Conservation (phyloP, 2,888 invertebrate species). For the Eudasyphora cyanicolor region DNA sequence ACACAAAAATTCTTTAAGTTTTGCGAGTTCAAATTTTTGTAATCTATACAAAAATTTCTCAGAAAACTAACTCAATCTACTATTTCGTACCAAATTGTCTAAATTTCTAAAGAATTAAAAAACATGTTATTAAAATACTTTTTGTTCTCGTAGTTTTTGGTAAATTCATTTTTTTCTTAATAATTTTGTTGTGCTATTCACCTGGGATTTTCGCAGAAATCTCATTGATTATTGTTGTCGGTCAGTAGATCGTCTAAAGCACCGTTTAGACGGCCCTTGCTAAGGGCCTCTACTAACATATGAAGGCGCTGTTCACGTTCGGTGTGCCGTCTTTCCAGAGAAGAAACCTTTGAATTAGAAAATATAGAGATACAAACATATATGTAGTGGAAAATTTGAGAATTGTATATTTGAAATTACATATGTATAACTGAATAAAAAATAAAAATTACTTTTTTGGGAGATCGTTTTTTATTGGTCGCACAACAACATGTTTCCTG, state of each 20-base stretch:
- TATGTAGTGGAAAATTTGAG: too few relatives aligned
- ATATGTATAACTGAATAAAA: too few relatives aligned
- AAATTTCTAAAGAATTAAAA: not conserved
- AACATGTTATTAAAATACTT: conserved; percentile 1
- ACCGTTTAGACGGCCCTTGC: conserved; percentile 79
- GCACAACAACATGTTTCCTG: too few relatives aligned
- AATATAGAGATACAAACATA: too few relatives aligned
- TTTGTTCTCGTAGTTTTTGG: not conserved
- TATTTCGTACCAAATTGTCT: conserved; percentile 6
- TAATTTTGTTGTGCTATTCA: conserved; percentile 49
- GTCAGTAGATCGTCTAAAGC: conserved; percentile 77
- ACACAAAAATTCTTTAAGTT: not conserved
- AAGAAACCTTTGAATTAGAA: conserved; percentile 80
- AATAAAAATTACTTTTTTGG: too few relatives aligned
- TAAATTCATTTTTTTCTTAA: conserved; percentile 37
- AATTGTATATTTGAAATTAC: too few relatives aligned
- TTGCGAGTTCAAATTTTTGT: not conserved
- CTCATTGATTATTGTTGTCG: conserved; percentile 77
- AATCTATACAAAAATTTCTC: not conserved
- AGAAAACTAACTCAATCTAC: not conserved
- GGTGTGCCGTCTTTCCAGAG: conserved; percentile 79
- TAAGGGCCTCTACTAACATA: conserved; percentile 79
- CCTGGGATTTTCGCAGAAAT: conserved; percentile 26
- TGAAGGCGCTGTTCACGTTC: conserved; percentile 80
- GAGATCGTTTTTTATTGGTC: too few relatives aligned